Evolutionary conservation across 2,797 vertebrate species (phyloP).

Genomic region (Odontamblyopus rebecca): DNA sequence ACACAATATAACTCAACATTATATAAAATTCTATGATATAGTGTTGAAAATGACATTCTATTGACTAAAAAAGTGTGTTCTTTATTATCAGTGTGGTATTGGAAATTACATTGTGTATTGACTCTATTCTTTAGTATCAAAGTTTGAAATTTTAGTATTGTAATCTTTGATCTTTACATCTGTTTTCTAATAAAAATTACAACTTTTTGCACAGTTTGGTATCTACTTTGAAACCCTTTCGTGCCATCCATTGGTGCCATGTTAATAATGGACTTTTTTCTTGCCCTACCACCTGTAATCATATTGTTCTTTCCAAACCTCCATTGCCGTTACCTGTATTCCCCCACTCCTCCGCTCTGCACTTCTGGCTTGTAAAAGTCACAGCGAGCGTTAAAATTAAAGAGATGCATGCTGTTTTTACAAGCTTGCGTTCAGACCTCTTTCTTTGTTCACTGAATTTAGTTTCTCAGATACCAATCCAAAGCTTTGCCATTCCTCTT

Average conservation of each 20-base stretch:
- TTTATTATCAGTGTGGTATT: too few species aligned
- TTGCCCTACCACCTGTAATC: conserved; percentile 18
- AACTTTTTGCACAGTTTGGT: neutral
- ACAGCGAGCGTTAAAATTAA: conserved; percentile 69
- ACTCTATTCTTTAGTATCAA: too few species aligned
- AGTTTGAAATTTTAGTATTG: too few species aligned
- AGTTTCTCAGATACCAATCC: conserved; percentile 20
- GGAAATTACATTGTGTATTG: too few species aligned
- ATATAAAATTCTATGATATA: too few species aligned
- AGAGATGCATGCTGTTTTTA: conserved; percentile 75
- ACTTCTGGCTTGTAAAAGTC: conserved; percentile 73
- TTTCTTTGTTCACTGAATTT: conserved; percentile 1
- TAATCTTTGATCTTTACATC: too few species aligned
- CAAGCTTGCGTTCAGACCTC: conserved; percentile 46
- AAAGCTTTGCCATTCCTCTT: conserved; percentile 33
- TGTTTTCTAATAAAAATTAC: too few species aligned
- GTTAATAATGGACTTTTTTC: neutral
- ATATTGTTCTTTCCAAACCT: conserved; percentile 28
- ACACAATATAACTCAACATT: too few species aligned
- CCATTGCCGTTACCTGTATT: conserved; percentile 34
- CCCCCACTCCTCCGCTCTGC: conserved; percentile 45
- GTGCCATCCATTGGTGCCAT: neutral
- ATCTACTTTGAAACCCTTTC: neutral
- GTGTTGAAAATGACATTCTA: too few species aligned
- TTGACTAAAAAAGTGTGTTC: too few species aligned